Evolutionary conservation across 2,797 vertebrate species (phyloP), one percentile per base, ranked within the genome.

Genomic region (Protosalanx chinensis): DNA sequence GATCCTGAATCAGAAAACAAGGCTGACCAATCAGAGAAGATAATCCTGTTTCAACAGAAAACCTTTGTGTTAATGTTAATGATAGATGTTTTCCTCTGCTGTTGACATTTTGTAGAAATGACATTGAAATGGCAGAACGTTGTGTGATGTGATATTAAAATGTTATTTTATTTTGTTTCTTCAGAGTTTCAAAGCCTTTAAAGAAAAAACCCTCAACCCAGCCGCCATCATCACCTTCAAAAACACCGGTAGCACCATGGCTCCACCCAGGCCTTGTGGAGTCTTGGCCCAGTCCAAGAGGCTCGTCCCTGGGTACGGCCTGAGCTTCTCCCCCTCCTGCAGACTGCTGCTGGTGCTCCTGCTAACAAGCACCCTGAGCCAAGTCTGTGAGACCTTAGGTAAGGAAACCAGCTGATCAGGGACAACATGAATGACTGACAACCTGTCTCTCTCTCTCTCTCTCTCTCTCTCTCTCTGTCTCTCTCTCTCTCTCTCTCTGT

Each of bases 171-270:
- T 64, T 71, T 3, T 76, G 10, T 82, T 35, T 88, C 77, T 71
- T 69, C 89, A 92, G 90, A 90, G 90, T 89, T 89, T 88, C 85
- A 84, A 86, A 80, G 80, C 85, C 83, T 88, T 73, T 71, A 87
- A 81, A 86, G 88, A 76, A 81, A 87, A 27, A 27, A 27, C 23
- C 74, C 66, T 79, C 41, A 6, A 46, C 69, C 66, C 33, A 74
- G 60, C 57, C 33, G 64, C 73, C 2, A 12, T 75, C 81, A 23
- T 81, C 80, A 84, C 66, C 81, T 68, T 74, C 67, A 65, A 13
- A 46, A 71, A 81, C 64, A 51, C 56, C 23, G 51, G 73, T 64
- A 76, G 81, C 72, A 79, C 83, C 90, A 92, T 91, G 91, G 72
- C 81, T 85, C 76, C 75, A 72, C 75, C 78, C 71, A 74, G 77